Percentiles rank a stretch among this genome's conserved stretches.
phyloP scores from a whole-genome alignment of 1,140 invertebrate genomes.

The Ips typographus region DNA sequence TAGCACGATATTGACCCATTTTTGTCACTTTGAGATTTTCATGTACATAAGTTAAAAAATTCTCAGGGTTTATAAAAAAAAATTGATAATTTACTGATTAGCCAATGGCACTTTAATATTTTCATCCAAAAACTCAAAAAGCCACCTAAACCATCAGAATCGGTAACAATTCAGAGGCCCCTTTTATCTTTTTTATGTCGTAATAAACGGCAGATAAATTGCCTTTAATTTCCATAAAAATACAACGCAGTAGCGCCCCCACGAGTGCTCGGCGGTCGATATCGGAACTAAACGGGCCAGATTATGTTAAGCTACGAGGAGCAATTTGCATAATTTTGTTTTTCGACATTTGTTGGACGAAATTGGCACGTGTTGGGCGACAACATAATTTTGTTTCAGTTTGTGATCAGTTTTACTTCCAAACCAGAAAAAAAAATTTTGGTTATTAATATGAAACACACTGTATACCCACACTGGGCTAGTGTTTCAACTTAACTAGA shows the following conservation, averaged over 20 bases:
- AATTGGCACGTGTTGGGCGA: neutral
- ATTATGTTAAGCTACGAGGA: slow-evolving; percentile 36
- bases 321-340: slow-evolving; percentile 36
- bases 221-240: slow-evolving; percentile 38
- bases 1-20: neutral
- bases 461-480: too few relatives aligned
- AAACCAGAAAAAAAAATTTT: too few relatives aligned
- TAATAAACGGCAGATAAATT: slow-evolving; percentile 38
- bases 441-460: too few relatives aligned
- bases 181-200: slow-evolving; percentile 34
- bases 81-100: neutral
- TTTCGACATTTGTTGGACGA: slow-evolving; percentile 26
- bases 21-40: neutral
- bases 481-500: too few relatives aligned
- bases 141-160: slow-evolving; percentile 30
- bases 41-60: neutral
- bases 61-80: neutral
- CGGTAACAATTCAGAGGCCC: slow-evolving; percentile 27
- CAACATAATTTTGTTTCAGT: too few relatives aligned
- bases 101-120: slow-evolving; percentile 25
- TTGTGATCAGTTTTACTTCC: too few relatives aligned
- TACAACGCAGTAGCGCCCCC: slow-evolving; percentile 24
- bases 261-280: slow-evolving; percentile 23
- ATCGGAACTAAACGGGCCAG: slow-evolving; percentile 35
- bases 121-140: slow-evolving; percentile 18